Conservation (phyloP, 2,113 vertebrate species). For the Prolemur simus region DNA sequence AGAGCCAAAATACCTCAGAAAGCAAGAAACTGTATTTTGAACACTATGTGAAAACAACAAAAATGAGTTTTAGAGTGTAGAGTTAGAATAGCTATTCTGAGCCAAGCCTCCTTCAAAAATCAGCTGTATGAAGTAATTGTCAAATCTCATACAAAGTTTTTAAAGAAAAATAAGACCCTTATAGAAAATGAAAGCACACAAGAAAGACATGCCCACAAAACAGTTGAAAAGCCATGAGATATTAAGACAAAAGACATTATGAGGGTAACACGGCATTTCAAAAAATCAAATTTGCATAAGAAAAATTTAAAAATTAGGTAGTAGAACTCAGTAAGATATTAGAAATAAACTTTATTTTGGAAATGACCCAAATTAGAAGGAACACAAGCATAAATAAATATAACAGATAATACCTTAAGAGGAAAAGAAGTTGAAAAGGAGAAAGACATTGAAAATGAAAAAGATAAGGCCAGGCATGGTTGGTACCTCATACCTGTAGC, state of each 20-base stretch:
- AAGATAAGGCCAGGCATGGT: not conserved
- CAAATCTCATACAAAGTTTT: not conserved
- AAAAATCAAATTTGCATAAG: not conserved
- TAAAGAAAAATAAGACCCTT: not conserved
- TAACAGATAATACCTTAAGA: not conserved
- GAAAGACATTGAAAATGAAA: not conserved
- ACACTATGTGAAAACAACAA: not conserved
- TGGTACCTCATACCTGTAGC: too few species aligned
- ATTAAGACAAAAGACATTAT: not conserved
- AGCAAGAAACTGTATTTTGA: not conserved
- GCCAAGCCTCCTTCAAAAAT: not conserved
- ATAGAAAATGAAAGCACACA: not conserved
- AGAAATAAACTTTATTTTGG: constrained; percentile 9
- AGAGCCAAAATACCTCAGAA: not conserved
- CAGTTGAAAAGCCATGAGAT: not conserved
- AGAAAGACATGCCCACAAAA: not conserved
- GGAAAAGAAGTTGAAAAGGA: not conserved
- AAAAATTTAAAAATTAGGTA: not conserved
- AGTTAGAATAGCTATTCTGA: not conserved
- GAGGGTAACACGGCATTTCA: not conserved
- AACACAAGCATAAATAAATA: not conserved
- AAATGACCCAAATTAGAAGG: not conserved
- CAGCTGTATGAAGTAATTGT: not conserved
- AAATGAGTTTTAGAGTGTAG: not conserved
- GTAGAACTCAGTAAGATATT: not conserved